Evolutionary conservation across 2,113 vertebrate genomes (phyloP).

Genomic region (Xenopus tropicalis): DNA sequence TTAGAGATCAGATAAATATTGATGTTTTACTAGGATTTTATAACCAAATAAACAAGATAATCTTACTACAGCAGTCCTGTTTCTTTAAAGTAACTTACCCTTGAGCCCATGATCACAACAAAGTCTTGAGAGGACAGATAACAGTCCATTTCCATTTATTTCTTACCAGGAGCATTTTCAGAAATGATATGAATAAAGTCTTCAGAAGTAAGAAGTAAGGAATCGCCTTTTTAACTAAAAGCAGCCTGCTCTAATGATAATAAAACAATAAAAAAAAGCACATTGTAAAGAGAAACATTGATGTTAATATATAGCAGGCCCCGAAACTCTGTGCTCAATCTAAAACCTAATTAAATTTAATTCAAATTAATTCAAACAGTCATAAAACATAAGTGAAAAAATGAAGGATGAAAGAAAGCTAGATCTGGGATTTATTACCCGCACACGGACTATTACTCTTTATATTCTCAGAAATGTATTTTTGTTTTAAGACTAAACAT

Average conservation of each 20-base stretch:
- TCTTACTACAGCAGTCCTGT: too few relatives aligned
- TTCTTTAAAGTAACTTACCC: too few relatives aligned
- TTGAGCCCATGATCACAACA: too few relatives aligned
- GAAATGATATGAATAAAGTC: too few relatives aligned
- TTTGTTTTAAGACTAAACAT: constrained; percentile 24
- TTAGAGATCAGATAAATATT: too few relatives aligned
- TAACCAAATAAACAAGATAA: too few relatives aligned
- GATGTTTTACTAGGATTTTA: too few relatives aligned
- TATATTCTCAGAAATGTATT: constrained; percentile 19
- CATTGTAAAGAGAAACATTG: constrained; percentile 3
- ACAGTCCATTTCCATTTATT: too few relatives aligned
- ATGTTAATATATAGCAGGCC: constrained; percentile 2
- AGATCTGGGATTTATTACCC: constrained; percentile 19
- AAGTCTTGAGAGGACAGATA: too few relatives aligned
- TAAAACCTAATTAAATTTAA: constrained; percentile 38
- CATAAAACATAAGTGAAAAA: constrained; percentile 41
- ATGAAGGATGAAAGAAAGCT: background rate
- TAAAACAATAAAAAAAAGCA: constrained; percentile 13
- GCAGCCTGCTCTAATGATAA: background rate
- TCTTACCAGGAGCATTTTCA: too few relatives aligned
- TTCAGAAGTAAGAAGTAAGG: background rate
- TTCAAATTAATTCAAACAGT: constrained; percentile 39
- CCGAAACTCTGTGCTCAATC: constrained; percentile 6
- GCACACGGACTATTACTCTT: constrained; percentile 28
- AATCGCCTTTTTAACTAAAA: background rate